Conservation (phyloP, 2,888 invertebrate genomes). For the Synanthedon tipuliformis region DNA sequence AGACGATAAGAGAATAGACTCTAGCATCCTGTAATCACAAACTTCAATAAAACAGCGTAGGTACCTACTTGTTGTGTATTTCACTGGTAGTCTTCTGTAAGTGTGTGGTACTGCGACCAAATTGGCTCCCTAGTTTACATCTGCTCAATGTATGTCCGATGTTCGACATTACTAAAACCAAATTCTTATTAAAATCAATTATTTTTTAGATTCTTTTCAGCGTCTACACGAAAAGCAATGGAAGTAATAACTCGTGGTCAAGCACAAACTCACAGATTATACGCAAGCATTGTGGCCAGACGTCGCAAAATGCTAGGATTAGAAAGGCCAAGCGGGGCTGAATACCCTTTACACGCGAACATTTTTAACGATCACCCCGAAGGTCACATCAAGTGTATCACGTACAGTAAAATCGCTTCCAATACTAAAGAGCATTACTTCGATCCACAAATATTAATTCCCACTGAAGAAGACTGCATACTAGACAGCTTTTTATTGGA, state of each 20-base stretch:
- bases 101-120: too few relatives aligned
- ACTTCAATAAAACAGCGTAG: too few relatives aligned
- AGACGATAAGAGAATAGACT: too few relatives aligned
- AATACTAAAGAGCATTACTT: slow-evolving; percentile 49
- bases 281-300: slow-evolving; percentile 74
- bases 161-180: not conserved
- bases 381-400: slow-evolving; percentile 54
- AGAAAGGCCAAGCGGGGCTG: slow-evolving; percentile 32
- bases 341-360: slow-evolving; percentile 31
- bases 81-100: too few relatives aligned
- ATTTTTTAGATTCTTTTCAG: slow-evolving; percentile 67
- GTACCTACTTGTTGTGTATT: too few relatives aligned
- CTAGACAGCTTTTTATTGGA: slow-evolving; percentile 76
- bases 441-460: slow-evolving; percentile 43
- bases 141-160: too few relatives aligned
- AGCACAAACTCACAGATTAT: slow-evolving; percentile 77
- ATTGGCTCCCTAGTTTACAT: too few relatives aligned
- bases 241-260: slow-evolving; percentile 76
- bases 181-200: not conserved
- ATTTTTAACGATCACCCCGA: slow-evolving; percentile 44
- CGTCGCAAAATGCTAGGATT: slow-evolving; percentile 49
- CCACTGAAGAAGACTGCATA: slow-evolving; percentile 64
- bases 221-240: slow-evolving; percentile 74
- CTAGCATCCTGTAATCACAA: too few relatives aligned
- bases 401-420: slow-evolving; percentile 43